These are phyloP conservation scores for Acomys russatus DNA, from an alignment of 2,797 vertebrate species.

Conservation along the genomic window DNA sequence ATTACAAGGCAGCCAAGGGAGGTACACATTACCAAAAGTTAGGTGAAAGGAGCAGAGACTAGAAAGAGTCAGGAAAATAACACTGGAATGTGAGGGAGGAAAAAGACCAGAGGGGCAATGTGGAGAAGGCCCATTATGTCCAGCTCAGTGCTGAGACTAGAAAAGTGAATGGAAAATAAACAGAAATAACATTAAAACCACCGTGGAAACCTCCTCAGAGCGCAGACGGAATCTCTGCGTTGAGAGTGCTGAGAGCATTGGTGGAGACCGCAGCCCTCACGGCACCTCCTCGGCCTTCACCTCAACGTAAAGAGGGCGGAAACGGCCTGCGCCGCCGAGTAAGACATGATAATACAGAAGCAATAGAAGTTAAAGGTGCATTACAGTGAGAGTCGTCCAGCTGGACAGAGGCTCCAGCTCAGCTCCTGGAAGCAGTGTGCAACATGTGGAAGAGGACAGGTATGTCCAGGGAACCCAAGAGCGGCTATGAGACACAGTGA, in stretches of 20 bases:
- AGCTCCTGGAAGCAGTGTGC: background rate
- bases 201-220: background rate
- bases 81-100: slow-evolving; percentile 13
- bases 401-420: background rate
- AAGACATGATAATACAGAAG: background rate
- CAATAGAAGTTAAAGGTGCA: background rate
- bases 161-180: slow-evolving; percentile 53
- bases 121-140: background rate
- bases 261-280: slow-evolving; percentile 1
- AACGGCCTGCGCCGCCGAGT: background rate
- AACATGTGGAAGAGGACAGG: background rate
- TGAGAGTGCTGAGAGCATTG: background rate
- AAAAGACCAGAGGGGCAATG: slow-evolving; percentile 4
- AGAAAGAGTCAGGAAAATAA: slow-evolving; percentile 59
- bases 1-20: slow-evolving; percentile 18
- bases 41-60: slow-evolving; percentile 34
- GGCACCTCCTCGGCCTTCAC: background rate
- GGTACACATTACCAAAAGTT: slow-evolving; percentile 37
- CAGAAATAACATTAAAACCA: slow-evolving; percentile 19
- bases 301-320: background rate
- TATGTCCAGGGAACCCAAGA: background rate
- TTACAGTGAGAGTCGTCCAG: background rate
- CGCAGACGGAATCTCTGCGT: slow-evolving; percentile 23
- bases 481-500: background rate
- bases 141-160: slow-evolving; percentile 15